These are phyloP conservation scores for Ormia ochracea DNA, from an alignment of 2,888 invertebrate genomes.

Conservation along the genomic window DNA sequence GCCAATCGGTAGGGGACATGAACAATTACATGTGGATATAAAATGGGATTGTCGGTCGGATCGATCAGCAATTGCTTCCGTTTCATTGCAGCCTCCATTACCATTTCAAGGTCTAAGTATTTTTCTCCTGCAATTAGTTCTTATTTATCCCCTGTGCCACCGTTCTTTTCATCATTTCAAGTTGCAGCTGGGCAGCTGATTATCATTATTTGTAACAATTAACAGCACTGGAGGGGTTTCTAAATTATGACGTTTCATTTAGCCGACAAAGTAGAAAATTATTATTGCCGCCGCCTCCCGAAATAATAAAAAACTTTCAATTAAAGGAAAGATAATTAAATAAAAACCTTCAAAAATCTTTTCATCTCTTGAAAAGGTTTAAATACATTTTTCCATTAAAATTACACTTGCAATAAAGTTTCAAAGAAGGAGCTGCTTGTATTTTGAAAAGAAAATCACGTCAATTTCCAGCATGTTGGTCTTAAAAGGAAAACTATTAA, in stretches of 20 bases:
- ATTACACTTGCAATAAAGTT: neutral
- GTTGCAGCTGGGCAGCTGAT: neutral
- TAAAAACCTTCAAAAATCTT: neutral
- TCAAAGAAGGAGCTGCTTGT: neutral
- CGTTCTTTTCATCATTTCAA: neutral
- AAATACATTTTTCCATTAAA: neutral
- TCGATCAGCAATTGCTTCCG: no score
- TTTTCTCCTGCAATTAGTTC: neutral
- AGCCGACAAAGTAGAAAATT: slow-evolving; percentile 39
- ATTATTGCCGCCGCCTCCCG: slow-evolving; percentile 10
- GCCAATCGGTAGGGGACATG: no score
- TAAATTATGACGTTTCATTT: slow-evolving; percentile 20
- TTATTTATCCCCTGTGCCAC: no score
- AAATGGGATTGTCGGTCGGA: no score
- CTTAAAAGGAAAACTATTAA: slow-evolving; percentile 10
- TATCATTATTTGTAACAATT: slow-evolving; percentile 5
- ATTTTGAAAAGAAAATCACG: slow-evolving; percentile 3
- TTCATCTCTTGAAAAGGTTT: neutral
- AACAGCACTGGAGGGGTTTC: neutral
- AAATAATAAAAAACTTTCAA: neutral
- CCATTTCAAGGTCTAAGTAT: neutral
- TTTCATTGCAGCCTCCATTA: no score
- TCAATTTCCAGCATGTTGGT: neutral
- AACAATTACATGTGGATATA: no score
- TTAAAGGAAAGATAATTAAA: slow-evolving; percentile 6